Evolutionary conservation across 2,797 vertebrate species (phyloP).

Genomic region (Microchirus variegatus): DNA sequence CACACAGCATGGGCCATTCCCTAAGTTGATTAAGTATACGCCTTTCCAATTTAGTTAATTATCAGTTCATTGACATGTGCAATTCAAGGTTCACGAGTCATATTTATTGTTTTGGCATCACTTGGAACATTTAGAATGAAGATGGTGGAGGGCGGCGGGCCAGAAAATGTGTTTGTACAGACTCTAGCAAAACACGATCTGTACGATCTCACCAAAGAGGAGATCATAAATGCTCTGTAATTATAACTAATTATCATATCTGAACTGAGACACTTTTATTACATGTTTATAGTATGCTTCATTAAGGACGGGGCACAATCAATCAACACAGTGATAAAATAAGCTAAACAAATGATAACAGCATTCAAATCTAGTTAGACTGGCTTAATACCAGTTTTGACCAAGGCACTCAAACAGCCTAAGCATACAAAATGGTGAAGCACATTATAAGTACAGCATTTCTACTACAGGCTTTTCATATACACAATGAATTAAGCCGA

Average conservation of each 20-base stretch:
- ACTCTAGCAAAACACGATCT: not conserved
- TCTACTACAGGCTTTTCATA: not conserved
- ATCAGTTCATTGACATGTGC: slow-evolving; percentile 12
- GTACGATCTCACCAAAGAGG: slow-evolving; percentile 7
- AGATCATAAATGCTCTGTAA: slow-evolving; percentile 5
- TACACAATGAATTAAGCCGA: slow-evolving; percentile 16
- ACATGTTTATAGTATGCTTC: too few relatives aligned
- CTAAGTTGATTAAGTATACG: slow-evolving; percentile 3
- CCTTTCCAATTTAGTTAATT: slow-evolving; percentile 24
- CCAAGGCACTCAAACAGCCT: not conserved
- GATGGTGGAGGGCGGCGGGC: slow-evolving; percentile 10
- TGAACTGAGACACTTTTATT: not conserved
- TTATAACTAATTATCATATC: not conserved
- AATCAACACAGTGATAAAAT: not conserved
- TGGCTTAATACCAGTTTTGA: not conserved
- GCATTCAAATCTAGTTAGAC: too few relatives aligned
- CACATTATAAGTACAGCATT: too few relatives aligned
- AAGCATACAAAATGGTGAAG: slow-evolving; percentile 2
- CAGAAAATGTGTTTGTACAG: slow-evolving; percentile 8
- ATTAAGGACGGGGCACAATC: too few relatives aligned
- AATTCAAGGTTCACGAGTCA: slow-evolving; percentile 28
- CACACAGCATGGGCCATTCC: not conserved
- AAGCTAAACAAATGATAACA: too few relatives aligned
- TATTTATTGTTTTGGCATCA: slow-evolving; percentile 15
- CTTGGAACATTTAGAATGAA: slow-evolving; percentile 5